Evolutionary conservation across 2,888 invertebrate species (phyloP).

Genomic region (Tanypteryx hageni): DNA sequence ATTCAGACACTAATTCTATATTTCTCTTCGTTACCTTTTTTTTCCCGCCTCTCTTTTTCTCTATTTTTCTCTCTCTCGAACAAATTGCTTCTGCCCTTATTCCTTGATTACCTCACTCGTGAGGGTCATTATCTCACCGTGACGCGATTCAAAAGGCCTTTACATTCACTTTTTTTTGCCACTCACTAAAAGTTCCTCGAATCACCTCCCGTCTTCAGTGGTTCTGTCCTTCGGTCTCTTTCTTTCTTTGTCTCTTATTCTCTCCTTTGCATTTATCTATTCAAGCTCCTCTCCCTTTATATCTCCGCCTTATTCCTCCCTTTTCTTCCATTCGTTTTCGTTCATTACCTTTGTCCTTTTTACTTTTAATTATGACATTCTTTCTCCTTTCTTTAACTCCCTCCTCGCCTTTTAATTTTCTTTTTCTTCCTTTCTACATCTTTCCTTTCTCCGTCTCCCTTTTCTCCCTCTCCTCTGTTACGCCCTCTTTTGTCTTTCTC

Average conservation of each 20-base stretch:
- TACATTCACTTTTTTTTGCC: slow-evolving; percentile 1
- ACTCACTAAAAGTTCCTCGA: neutral
- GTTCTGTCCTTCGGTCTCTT: neutral
- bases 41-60: neutral
- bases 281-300: neutral
- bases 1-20: slow-evolving; percentile 14
- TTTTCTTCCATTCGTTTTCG: too few relatives aligned
- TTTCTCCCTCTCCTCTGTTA: neutral
- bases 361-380: neutral
- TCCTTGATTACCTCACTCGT: slow-evolving; percentile 45
- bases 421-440: neutral
- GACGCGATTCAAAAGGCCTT: slow-evolving; percentile 22
- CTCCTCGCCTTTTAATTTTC: neutral
- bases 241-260: neutral
- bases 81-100: slow-evolving; percentile 39
- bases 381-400: neutral
- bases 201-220: neutral
- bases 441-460: neutral
- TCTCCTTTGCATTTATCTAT: neutral
- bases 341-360: neutral
- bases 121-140: slow-evolving; percentile 48
- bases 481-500: neutral
- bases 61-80: neutral
- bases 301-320: neutral
- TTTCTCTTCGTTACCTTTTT: slow-evolving; percentile 31